Evolutionary conservation across 1,140 invertebrate genomes (phyloP).

Genomic region (Parapsyche elsis): DNA sequence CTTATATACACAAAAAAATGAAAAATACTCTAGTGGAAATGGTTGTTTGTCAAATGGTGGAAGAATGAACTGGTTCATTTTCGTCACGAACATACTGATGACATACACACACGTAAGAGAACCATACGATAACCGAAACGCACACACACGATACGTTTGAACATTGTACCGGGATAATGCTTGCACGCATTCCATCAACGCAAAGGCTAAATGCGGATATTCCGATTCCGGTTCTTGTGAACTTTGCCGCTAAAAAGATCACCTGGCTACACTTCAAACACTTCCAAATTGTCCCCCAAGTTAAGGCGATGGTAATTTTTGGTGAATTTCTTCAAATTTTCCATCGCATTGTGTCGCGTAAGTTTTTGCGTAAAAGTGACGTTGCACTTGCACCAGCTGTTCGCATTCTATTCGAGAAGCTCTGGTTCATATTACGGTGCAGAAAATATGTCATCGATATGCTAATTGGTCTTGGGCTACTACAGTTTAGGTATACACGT

Average conservation of each 20-base stretch:
- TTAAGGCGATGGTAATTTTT: neutral
- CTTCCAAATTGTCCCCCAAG: neutral
- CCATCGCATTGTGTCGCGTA: no score
- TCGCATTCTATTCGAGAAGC: neutral
- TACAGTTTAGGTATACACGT: neutral
- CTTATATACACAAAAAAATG: conserved; percentile 50
- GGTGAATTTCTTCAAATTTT: no score
- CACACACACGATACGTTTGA: no score
- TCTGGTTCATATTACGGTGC: neutral
- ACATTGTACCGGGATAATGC: no score
- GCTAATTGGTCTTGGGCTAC: neutral
- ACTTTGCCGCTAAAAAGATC: conserved; percentile 21
- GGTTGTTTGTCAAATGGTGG: neutral
- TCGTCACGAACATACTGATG: neutral
- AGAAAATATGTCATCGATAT: neutral
- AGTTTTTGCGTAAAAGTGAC: neutral
- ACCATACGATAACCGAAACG: no score
- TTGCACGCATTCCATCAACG: no score
- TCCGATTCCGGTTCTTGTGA: conserved; percentile 21
- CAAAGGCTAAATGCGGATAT: conserved; percentile 4
- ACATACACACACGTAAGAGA: neutral
- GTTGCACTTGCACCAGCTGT: neutral
- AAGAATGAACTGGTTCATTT: conserved; percentile 40
- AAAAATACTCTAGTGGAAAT: conserved; percentile 22
- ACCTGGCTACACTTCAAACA: neutral